Conservation (phyloP, 92 coral and sea anemone species). For the Umimayanthus chanpuru region DNA sequence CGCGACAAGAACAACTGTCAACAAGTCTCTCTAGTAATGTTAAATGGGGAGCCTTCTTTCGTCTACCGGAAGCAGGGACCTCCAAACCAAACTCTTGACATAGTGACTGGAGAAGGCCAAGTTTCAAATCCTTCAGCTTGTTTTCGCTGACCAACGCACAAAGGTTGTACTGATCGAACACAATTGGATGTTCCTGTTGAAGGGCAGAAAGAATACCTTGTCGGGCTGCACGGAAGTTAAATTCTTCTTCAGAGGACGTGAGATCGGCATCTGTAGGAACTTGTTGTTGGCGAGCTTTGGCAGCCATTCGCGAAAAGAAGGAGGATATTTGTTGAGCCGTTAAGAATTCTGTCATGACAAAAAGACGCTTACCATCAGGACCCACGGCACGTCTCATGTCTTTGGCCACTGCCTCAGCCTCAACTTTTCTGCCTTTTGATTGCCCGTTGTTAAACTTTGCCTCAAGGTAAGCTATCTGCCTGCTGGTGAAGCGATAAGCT, state of each 20-base stretch:
- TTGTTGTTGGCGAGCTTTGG: background rate
- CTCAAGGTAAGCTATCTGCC: too few species aligned
- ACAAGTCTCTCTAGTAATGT: background rate
- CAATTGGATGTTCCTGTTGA: constrained; percentile 1
- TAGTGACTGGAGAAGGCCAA: background rate
- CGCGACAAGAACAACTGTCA: constrained; percentile 2
- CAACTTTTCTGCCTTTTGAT: too few species aligned
- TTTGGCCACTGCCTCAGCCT: too few species aligned
- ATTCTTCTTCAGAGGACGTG: background rate
- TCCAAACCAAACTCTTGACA: background rate
- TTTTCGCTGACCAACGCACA: background rate
- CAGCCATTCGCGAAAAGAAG: background rate
- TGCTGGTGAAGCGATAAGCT: too few species aligned
- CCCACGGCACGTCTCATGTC: too few species aligned
- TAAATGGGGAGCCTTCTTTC: background rate
- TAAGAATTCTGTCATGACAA: too few species aligned
- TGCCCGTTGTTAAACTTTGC: too few species aligned
- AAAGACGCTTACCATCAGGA: too few species aligned
- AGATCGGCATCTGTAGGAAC: background rate
- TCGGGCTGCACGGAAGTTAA: background rate
- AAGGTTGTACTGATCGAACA: constrained; percentile 9
- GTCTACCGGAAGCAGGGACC: background rate
- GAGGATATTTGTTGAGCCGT: too few species aligned
- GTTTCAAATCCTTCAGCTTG: constrained; percentile 3
- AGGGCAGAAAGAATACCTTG: constrained; percentile 15